Conservation (phyloP, 2,113 vertebrate genomes). For the Podarcis raffonei region DNA sequence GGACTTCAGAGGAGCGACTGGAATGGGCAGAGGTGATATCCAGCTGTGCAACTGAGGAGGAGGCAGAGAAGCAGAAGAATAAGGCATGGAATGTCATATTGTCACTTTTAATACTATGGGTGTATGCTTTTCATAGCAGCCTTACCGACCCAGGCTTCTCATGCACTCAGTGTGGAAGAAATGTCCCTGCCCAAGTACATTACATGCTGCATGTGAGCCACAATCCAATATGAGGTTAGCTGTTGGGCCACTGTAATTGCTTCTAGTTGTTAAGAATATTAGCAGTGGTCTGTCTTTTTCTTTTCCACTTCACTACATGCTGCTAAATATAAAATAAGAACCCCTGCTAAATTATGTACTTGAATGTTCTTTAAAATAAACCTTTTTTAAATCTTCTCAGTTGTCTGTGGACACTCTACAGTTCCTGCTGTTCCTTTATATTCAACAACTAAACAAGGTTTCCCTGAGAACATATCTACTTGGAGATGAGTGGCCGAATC, state of each 20-base stretch:
- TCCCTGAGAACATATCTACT: constrained; percentile 90
- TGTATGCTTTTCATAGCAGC: neutral
- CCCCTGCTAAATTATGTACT: neutral
- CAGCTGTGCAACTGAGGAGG: constrained; percentile 80
- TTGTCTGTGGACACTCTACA: constrained; percentile 91
- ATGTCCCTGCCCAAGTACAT: neutral
- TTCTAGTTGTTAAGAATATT: neutral
- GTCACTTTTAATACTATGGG: neutral
- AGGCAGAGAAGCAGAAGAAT: constrained; percentile 85
- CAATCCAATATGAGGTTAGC: neutral
- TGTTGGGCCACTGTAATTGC: neutral
- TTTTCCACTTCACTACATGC: neutral
- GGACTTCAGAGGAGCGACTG: constrained; percentile 76
- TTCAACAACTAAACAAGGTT: constrained; percentile 91
- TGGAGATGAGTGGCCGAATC: constrained; percentile 94
- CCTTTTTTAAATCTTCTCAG: constrained; percentile 66
- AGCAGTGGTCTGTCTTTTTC: neutral
- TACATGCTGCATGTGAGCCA: neutral
- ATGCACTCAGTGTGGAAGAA: neutral
- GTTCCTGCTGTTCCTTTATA: constrained; percentile 94
- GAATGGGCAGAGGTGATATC: constrained; percentile 89
- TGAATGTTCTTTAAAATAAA: neutral
- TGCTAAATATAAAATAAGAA: neutral
- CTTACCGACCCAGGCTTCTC: neutral
- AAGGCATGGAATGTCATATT: constrained; percentile 73